phyloP scores from a whole-genome alignment of 2,797 vertebrate genomes.

The Agapornis canus region DNA sequence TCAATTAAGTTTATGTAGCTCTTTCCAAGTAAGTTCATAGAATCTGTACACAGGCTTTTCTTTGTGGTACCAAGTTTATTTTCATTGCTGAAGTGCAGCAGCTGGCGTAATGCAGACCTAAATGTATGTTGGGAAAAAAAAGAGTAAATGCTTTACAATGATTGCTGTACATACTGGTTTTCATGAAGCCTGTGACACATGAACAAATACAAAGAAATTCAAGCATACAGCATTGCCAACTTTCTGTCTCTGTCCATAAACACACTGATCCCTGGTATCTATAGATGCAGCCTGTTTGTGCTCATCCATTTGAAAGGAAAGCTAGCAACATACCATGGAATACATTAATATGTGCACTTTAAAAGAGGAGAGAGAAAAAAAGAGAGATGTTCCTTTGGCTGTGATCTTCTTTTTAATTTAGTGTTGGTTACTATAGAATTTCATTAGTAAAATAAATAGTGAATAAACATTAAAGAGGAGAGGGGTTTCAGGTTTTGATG shows the following conservation, averaged over 20 bases:
- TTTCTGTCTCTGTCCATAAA: neutral
- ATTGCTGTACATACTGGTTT: neutral
- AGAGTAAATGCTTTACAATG: neutral
- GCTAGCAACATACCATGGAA: accelerated
- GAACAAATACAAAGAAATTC: neutral
- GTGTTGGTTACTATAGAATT: neutral
- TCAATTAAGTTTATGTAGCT: conserved; percentile 54
- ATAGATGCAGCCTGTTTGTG: neutral
- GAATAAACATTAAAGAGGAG: neutral
- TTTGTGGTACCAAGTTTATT: conserved; percentile 45
- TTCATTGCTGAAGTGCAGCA: conserved; percentile 42
- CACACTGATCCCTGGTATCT: neutral
- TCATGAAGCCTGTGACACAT: neutral
- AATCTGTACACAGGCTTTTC: conserved; percentile 1
- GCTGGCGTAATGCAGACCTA: neutral
- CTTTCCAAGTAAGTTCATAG: conserved; percentile 27
- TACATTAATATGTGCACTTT: neutral
- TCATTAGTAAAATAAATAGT: neutral
- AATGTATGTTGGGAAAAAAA: neutral
- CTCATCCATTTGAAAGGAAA: neutral
- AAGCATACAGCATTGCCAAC: neutral
- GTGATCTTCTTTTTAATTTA: neutral
- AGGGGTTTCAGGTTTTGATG: neutral
- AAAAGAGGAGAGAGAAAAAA: neutral
- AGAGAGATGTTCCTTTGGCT: neutral